A percentile compares a stretch with the other conserved stretches of the same genome.
These are phyloP conservation scores for Hemithea aestivaria DNA, from an alignment of 2,888 invertebrate species.

Conservation along the genomic window DNA sequence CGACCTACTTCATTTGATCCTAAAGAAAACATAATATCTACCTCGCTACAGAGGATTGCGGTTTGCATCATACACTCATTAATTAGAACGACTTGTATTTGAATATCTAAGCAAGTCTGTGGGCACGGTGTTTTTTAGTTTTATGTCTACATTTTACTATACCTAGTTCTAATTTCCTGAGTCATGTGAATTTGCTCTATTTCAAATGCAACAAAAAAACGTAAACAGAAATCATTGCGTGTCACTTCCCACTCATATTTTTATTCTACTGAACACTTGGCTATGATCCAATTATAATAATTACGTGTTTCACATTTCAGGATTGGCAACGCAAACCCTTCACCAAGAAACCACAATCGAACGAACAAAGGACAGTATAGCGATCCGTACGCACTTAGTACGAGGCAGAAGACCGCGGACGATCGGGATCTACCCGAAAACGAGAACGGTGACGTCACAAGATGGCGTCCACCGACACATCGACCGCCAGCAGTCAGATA, in stretches of 20 bases:
- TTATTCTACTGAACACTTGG: constrained; percentile 24
- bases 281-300: constrained; percentile 33
- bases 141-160: no score
- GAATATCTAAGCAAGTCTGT: no score
- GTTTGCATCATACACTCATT: constrained; percentile 13
- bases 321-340: constrained; percentile 47
- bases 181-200: no score
- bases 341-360: constrained; percentile 44
- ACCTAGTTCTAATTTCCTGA: no score
- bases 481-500: constrained; percentile 73
- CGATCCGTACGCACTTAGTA: constrained; percentile 50
- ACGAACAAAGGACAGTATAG: constrained; percentile 42
- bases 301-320: constrained; percentile 52
- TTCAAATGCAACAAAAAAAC: not conserved
- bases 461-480: constrained; percentile 75
- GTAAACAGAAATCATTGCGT: constrained; percentile 16
- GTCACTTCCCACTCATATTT: constrained; percentile 21
- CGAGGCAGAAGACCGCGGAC: constrained; percentile 75
- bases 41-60: constrained; percentile 8
- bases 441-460: constrained; percentile 65
- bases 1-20: constrained; percentile 22
- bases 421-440: constrained; percentile 65
- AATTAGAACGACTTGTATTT: no score
- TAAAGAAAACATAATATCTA: constrained; percentile 16
- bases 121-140: no score